Conservation (phyloP, 2,888 invertebrate genomes). For the Emmelina monodactyla region DNA sequence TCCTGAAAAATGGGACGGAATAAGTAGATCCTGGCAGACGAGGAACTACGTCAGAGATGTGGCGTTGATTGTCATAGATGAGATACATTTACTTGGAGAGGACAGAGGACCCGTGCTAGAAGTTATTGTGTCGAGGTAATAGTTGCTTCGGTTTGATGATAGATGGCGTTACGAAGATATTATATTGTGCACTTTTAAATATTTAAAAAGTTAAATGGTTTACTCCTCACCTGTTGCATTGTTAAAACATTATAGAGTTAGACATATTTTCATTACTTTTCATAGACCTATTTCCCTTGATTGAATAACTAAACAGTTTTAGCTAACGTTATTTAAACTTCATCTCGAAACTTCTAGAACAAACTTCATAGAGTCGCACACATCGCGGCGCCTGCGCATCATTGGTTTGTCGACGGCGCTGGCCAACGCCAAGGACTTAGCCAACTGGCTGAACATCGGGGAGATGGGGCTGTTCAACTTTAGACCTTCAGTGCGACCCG, state of each 20-base stretch:
- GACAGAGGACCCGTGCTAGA: constrained; percentile 91
- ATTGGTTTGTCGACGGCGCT: constrained; percentile 97
- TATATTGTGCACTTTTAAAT: too few relatives aligned
- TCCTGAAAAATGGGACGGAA: constrained; percentile 99
- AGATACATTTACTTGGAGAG: constrained; percentile 95
- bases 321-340: too few relatives aligned
- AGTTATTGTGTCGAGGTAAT: constrained; percentile 90
- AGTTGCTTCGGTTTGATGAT: too few relatives aligned
- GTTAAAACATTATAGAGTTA: too few relatives aligned
- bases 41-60: constrained; percentile 93
- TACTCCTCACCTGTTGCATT: too few relatives aligned
- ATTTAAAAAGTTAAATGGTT: too few relatives aligned
- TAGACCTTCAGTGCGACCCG: constrained; percentile 96
- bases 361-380: constrained; percentile 94
- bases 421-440: constrained; percentile 96
- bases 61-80: constrained; percentile 93
- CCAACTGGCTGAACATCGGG: constrained; percentile 93
- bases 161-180: too few relatives aligned
- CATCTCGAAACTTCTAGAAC: constrained; percentile 78
- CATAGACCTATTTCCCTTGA: too few relatives aligned
- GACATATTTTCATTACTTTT: too few relatives aligned
- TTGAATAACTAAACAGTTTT: too few relatives aligned
- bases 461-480: constrained; percentile 96
- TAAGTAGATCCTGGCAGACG: constrained; percentile 98
- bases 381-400: constrained; percentile 81